phyloP scores from a whole-genome alignment of 2,797 vertebrate genomes.

The Phrynocephalus guinanensis region DNA sequence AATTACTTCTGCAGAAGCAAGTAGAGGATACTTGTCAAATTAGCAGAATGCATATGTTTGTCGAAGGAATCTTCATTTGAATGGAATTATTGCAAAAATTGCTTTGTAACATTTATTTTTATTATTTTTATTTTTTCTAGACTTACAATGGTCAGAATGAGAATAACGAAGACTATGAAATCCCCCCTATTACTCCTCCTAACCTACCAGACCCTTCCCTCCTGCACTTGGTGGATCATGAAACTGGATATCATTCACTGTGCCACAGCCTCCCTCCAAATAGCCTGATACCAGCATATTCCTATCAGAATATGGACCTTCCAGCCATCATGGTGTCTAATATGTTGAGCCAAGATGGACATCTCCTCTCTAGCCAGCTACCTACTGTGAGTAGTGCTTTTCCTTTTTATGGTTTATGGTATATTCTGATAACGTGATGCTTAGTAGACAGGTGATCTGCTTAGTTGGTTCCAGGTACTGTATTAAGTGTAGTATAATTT shows the following conservation, averaged over 20 bases:
- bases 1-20: background rate
- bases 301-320: constrained; percentile 94
- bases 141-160: constrained; percentile 87
- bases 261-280: constrained; percentile 94
- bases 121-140: constrained; percentile 76
- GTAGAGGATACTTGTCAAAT: background rate
- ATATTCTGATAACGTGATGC: background rate
- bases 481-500: background rate
- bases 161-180: constrained; percentile 97
- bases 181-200: constrained; percentile 97
- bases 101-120: constrained; percentile 8
- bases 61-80: background rate
- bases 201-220: constrained; percentile 94
- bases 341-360: constrained; percentile 96
- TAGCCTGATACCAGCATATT: constrained; percentile 95
- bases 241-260: constrained; percentile 91
- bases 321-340: constrained; percentile 99
- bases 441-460: background rate
- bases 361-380: constrained; percentile 94
- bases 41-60: background rate
- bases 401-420: background rate
- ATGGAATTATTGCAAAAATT: background rate
- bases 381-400: constrained; percentile 89
- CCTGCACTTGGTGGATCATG: constrained; percentile 97
- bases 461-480: background rate